Conservation (phyloP, 2,888 invertebrate species). For the Aphidius colemani region DNA sequence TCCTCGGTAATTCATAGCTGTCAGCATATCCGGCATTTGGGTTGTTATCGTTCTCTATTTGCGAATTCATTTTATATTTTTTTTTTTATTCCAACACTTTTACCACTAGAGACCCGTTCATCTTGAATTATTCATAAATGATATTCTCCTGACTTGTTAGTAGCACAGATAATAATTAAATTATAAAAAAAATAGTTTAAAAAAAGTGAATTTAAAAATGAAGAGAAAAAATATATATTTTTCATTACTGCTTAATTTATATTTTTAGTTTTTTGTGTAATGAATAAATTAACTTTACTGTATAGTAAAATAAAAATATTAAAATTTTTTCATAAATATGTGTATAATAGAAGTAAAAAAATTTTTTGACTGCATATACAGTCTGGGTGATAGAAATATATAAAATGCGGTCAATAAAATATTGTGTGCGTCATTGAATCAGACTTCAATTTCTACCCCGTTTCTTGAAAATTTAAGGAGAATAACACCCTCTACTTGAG, state of each 20-base stretch:
- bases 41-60: constrained; percentile 35
- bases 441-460: not conserved
- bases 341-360: too few species aligned
- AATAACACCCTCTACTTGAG: too few species aligned
- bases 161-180: too few species aligned
- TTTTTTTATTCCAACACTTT: constrained; percentile 20
- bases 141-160: too few species aligned
- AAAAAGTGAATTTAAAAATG: too few species aligned
- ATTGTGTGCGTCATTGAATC: constrained; percentile 4
- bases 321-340: too few species aligned
- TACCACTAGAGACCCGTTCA: constrained; percentile 7
- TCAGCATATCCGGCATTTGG: constrained; percentile 31
- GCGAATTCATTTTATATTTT: not conserved
- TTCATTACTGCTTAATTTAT: too few species aligned
- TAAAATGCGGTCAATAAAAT: constrained; percentile 6
- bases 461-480: not conserved
- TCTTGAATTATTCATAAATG: not conserved
- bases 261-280: too few species aligned
- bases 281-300: too few species aligned
- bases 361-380: constrained; percentile 12
- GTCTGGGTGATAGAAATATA: not conserved
- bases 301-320: too few species aligned
- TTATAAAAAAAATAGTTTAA: too few species aligned
- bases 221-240: too few species aligned
- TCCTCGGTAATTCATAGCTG: constrained; percentile 43